Base-by-base conservation (phyloP, 2,113 vertebrate species). In the Sceloporus undulatus region DNA sequence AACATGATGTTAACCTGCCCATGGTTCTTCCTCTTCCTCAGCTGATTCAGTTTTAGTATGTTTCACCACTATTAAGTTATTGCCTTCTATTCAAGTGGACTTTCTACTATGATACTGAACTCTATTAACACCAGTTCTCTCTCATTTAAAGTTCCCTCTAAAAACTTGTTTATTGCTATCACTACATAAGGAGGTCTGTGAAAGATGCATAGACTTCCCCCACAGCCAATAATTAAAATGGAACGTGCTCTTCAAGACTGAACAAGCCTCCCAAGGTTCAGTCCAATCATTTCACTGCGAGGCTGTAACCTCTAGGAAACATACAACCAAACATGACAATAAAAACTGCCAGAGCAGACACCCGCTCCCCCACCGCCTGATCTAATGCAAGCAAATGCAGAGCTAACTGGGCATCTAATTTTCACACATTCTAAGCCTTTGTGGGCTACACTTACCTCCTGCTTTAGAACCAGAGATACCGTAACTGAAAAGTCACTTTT, bases 221-320 rank as follows among this genome's bases (percentile, higher is more conserved):
- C 25, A 0, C 0, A 0, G 10, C 10, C 38, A 68, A 6, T 38
- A n/a, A 48, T 85, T 8, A 42, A 73, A 13, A 0, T 0, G 0
- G 0, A 65, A 10, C 73, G 5, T 0, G 2, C 8, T 14, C 0
- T 73, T 9, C 66, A 59, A 59, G 79, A 19, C 34, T 21, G 9
- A 86, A 29, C 65, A 54, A 54, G 9, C 18, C 48, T 8, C 9
- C n/a, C n/a, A n/a, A 68, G 62, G 42, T 52, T 19, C 27, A 79
- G 34, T 25, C n/a, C 52, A 78, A 79, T 78, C 54, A 70, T 52
- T 65, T 29, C 40, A 79, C 56, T 9, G 3, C 40, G 48, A 3
- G n/a, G 2, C 34, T 54, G n/a, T 16, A 56, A 21, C 48, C 76
- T 40, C 3, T 59, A 59, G 9, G 29, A 65, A 76, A 75, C 48